Evolutionary conservation across 2,797 vertebrate species (phyloP), one percentile per base, ranked within the genome.

Genomic region (Gambelia wislizenii): DNA sequence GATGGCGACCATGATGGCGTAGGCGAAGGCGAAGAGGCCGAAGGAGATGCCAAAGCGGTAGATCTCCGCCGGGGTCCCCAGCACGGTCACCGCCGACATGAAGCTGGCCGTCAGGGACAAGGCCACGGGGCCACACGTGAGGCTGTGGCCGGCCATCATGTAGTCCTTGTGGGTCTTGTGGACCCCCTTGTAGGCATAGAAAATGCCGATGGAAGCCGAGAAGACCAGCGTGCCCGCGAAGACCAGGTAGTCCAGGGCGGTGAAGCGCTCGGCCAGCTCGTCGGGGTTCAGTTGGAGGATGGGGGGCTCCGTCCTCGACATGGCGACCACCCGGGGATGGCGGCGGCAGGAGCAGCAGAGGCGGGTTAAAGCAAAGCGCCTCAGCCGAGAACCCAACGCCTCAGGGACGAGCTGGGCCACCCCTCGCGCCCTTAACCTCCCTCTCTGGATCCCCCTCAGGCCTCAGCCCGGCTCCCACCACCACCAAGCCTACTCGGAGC

Each of bases 61-160:
- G 52, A 99, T 97, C 96, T 99, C 99, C 0, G 98, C 97, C 0
- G 99, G 99, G 44, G 97, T 98, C 83, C 98, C 98, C 94, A 99
- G 97, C 89, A 99, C 97, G 0, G 98, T 98, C 96, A 99, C 97
- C 1, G 98, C 99, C 0, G 99, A 99, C 98, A 99, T 99, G 95
- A 99, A 99, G 96, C 98, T 99, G 96, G 98, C 98, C 0, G 98
- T 98, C 92, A 99, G 97, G 7, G 98, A 99, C 47, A 99, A 87
- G 1, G 98, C 98, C 64, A 99, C 98, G 0, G 98, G 98, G 83
- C 98, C 64, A 0, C 98, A 98, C 0, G 87, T 96, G 97, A 99
- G 97, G 1, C 94, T 97, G 83, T 97, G 97, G 36, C 98, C 98
- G 2, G 97, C 99, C 91, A 96, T 98, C 54, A 99, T 91, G 92